These are phyloP conservation scores for Cryptosula pallasiana DNA, from an alignment of 2,888 invertebrate genomes.

Conservation along the genomic window DNA sequence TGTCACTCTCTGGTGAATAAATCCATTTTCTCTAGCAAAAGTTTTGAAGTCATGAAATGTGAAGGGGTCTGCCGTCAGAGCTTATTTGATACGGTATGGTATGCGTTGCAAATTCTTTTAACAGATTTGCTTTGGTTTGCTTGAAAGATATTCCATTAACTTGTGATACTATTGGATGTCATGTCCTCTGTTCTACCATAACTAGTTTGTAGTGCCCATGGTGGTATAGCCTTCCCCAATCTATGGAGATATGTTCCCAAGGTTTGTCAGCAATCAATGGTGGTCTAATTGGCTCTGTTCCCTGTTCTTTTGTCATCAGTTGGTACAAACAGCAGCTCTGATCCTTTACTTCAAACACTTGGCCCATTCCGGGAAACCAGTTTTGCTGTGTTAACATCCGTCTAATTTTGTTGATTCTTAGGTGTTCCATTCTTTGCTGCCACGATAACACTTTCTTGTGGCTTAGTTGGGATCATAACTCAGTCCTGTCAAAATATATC, in stretches of 20 bases:
- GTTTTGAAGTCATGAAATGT: background rate
- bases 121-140: background rate
- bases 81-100: background rate
- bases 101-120: background rate
- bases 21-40: background rate
- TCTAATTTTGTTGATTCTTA: background rate
- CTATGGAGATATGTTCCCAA: background rate
- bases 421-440: background rate
- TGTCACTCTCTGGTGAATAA: background rate
- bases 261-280: background rate
- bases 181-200: background rate
- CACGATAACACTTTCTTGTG: background rate
- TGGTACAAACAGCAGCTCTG: background rate
- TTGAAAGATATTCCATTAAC: background rate
- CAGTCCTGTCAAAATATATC: background rate
- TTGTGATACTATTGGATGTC: background rate
- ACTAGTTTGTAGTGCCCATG: background rate
- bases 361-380: background rate
- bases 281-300: background rate
- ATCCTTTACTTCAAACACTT: background rate
- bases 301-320: background rate
- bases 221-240: background rate
- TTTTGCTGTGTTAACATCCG: background rate
- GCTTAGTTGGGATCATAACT: background rate
- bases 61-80: background rate